Base-by-base conservation (phyloP, 1,140 invertebrate species). In the Olivierus martensii region DNA sequence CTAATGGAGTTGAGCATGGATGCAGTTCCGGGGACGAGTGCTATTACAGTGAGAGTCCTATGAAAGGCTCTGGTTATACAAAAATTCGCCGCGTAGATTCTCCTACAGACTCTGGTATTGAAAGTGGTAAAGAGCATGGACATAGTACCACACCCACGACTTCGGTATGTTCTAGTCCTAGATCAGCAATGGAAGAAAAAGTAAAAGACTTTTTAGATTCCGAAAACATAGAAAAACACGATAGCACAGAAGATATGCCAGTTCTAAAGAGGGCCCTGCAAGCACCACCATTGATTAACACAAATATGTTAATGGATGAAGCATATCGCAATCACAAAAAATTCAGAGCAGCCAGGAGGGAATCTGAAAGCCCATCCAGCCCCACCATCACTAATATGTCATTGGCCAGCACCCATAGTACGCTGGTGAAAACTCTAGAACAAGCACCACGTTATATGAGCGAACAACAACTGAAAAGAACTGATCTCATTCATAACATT, bases 281-380 rank as follows among this genome's bases (percentile, higher is more conserved):
- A 66, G 88, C 88, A 2, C 89, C 89, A 1, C 89, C 89, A 0
- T 70, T 91, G 1, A 49, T 65, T 21, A 63, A 58, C 47, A 52
- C 55, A 4, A 86, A 86, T 62, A 83, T 84, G 1, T 68, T 92
- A 38, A 91, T 92, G 87, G 87, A 91, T 65, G 87, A 91, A 69
- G 87, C 87, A 1, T 92, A 92, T 72, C 87, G 90, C 63, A 87
- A 87, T 43, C 89, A 93, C 73, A 93, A 93, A 68, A 93, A 93
- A 67, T 92, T 93, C 76, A 77, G 88, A 3, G 62, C 61, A n/a
- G 58, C 62, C 83, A 84, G 0, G 68, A 85, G 61, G 71, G 84
- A 5, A 50, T 37, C 51, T 4, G 52, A 58, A 19, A 43, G 56
- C 37, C 48, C 54, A 44, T 42, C 46, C n/a, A 42, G 51, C 38